Percentiles rank a stretch among this genome's conserved stretches.
These are phyloP conservation scores for Popillia japonica DNA, from an alignment of 1,140 invertebrate genomes.

Conservation along the genomic window DNA sequence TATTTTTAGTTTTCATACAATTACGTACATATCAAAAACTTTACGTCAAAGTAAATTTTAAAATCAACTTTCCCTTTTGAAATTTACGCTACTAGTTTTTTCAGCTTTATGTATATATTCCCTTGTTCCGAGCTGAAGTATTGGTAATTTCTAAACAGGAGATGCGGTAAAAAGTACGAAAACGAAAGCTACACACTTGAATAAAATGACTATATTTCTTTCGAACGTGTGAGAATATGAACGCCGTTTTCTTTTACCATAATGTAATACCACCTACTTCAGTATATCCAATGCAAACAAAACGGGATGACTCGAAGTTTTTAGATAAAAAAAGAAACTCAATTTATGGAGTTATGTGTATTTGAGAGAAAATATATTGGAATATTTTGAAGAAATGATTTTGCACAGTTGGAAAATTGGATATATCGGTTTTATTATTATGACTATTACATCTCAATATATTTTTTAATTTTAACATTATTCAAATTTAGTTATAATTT, in stretches of 20 bases:
- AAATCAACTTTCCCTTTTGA: neutral
- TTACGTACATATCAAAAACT: neutral
- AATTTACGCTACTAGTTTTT: neutral
- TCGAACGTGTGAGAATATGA: neutral
- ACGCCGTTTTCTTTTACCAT: neutral
- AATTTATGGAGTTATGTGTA: neutral
- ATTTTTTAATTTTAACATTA: neutral
- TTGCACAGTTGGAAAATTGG: neutral
- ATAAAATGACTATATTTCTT: neutral
- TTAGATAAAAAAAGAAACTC: neutral
- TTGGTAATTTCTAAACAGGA: neutral
- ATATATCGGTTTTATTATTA: neutral
- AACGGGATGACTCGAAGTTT: neutral
- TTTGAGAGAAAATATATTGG: neutral
- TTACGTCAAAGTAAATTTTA: neutral
- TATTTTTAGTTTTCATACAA: too few relatives aligned
- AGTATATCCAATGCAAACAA: neutral
- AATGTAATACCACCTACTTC: neutral
- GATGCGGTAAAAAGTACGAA: neutral
- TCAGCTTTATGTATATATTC: too few relatives aligned
- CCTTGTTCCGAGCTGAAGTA: neutral
- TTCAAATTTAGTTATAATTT: neutral
- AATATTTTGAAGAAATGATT: neutral
- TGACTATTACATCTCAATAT: neutral
- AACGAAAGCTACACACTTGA: neutral